phyloP scores from a whole-genome alignment of 2,113 vertebrate genomes.

The Phodopus roborovskii region DNA sequence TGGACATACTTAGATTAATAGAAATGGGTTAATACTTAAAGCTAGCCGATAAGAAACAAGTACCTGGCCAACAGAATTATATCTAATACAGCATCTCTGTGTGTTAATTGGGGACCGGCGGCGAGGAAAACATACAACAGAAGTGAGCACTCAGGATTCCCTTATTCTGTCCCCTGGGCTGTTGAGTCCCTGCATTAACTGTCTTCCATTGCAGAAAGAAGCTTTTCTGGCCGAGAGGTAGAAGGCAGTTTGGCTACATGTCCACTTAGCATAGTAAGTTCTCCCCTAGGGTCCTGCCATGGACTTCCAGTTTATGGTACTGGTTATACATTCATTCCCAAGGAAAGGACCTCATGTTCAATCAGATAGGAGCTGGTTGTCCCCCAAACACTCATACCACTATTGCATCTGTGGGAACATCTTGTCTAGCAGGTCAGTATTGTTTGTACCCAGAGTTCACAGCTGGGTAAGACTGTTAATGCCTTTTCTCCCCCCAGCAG shows the following conservation, averaged over 20 bases:
- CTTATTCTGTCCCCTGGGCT: background rate
- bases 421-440: background rate
- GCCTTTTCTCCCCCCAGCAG: background rate
- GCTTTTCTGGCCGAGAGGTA: background rate
- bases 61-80: no score
- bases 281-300: background rate
- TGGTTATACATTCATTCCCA: background rate
- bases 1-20: no score
- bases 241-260: background rate
- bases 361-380: background rate
- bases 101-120: no score
- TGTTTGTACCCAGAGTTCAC: background rate
- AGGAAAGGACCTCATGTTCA: background rate
- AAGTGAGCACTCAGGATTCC: background rate
- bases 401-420: background rate
- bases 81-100: no score
- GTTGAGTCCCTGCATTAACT: background rate
- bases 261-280: background rate
- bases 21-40: no score
- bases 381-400: background rate
- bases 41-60: no score
- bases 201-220: background rate
- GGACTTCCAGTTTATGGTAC: background rate
- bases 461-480: background rate
- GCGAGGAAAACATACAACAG: no score